phyloP scores from a whole-genome alignment of 2,888 invertebrate species.

The Scaptomyza cyrtandrae region DNA sequence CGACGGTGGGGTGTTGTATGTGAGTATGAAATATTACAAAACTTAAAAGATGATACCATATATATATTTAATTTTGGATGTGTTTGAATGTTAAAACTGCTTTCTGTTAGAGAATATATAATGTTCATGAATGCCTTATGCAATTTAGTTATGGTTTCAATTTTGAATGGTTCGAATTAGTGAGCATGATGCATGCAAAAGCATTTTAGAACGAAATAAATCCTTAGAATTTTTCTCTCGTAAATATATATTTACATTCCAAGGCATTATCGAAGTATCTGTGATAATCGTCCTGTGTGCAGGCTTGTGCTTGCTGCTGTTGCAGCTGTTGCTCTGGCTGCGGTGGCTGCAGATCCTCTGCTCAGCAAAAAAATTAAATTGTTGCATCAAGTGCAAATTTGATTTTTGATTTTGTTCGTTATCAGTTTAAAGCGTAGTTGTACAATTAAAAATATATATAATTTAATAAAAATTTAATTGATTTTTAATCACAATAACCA shows the following conservation, averaged over 20 bases:
- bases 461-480: conserved; percentile 23
- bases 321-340: conserved; percentile 18
- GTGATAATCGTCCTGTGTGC: conserved; percentile 91
- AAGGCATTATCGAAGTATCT: conserved; percentile 92
- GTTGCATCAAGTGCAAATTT: conserved; percentile 36
- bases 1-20: background rate
- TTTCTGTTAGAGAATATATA: background rate
- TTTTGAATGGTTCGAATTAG: conserved; percentile 13
- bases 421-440: conserved; percentile 33
- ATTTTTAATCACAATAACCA: conserved; percentile 34
- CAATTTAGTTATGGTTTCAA: background rate
- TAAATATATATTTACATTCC: conserved; percentile 87
- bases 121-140: conserved; percentile 9
- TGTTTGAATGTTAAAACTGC: background rate
- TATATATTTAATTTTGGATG: background rate
- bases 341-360: conserved; percentile 54
- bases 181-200: conserved; percentile 33
- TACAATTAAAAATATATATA: conserved; percentile 36
- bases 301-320: conserved; percentile 70
- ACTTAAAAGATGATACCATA: background rate
- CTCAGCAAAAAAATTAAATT: conserved; percentile 35
- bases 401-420: conserved; percentile 42
- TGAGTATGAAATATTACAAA: background rate
- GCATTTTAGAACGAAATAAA: conserved; percentile 12
- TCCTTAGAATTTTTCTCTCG: conserved; percentile 7